Evolutionary conservation across 2,797 vertebrate species (phyloP).

Genomic region (Siniperca undulata): DNA sequence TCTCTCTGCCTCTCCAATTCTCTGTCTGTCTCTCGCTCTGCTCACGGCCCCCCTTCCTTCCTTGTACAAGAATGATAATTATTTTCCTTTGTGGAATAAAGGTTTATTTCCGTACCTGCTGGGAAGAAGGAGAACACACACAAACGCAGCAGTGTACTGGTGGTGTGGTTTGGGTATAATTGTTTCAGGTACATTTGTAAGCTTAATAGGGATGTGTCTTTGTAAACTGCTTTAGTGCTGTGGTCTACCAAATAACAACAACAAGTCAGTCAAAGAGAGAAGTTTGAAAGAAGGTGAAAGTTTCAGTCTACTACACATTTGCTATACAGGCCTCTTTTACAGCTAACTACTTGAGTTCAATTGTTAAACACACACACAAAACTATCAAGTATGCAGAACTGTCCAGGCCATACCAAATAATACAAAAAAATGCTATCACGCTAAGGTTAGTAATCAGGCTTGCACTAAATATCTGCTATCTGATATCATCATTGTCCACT

Average conservation of each 20-base stretch:
- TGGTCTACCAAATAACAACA: slow-evolving; percentile 21
- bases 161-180: slow-evolving; percentile 30
- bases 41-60: slow-evolving; percentile 53
- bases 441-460: neutral
- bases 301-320: neutral
- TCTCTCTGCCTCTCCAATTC: slow-evolving; percentile 54
- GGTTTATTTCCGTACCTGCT: slow-evolving; percentile 74
- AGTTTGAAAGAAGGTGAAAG: slow-evolving; percentile 1
- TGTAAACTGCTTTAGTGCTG: slow-evolving; percentile 24
- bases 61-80: slow-evolving; percentile 67
- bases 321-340: neutral
- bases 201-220: slow-evolving; percentile 22
- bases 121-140: slow-evolving; percentile 30
- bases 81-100: slow-evolving; percentile 78
- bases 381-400: neutral
- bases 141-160: slow-evolving; percentile 30
- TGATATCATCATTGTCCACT: neutral
- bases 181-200: slow-evolving; percentile 29
- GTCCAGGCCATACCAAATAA: neutral
- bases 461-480: neutral
- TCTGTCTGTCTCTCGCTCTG: slow-evolving; percentile 39
- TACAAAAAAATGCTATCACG: neutral
- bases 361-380: neutral
- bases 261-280: slow-evolving; percentile 1
- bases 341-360: neutral